Evolutionary conservation across 2,113 vertebrate species (phyloP), one percentile per base, ranked within the genome.

Genomic region (Sapayoa aenigma): DNA sequence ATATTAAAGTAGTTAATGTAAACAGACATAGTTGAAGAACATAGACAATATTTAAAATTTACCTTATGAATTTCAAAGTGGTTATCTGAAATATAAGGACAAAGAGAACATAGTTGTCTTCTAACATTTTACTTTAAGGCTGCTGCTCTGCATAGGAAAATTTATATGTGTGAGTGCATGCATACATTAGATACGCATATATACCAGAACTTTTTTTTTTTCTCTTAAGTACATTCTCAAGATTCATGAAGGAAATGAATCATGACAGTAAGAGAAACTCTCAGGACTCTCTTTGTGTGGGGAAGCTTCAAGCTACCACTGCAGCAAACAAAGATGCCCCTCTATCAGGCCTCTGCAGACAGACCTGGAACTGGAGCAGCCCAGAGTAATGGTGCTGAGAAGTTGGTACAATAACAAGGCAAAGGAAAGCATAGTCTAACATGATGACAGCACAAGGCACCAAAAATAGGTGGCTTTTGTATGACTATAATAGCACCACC

Each of bases 401-500:
- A 94, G 91, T 49, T 87, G 91, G 74, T 94, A 74, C 3, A 35
- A 73, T 94, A 93, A 94, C 91, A 89, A 94, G 86, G 83, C 87
- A 94, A 89, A 95, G 87, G 77, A 87, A 78, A 94, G 89, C 68
- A 82, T 73, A 95, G 78, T 65, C 88, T 76, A 93, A 89, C 81
- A 79, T 72, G 93, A 90, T 95, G 94, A 96, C 94, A 94, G 93
- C 49, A 12, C 44, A 47, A 93, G 90, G 75, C 85, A 93, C 94
- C 95, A 96, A 96, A 92, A 96, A 94, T 94, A 94, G 92, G 92
- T 92, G 82, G 87, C 74, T 97, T 96, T 97, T 95, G 92, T 95
- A 88, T 92, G 65, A 94, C 91, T 95, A 92, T 93, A 97, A 97
- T 95, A 96, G 93, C 89, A 91, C 93, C 85, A 95, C 93, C 95